Conservation (phyloP, 2,797 vertebrate genomes). For the Phaenicophaeus curvirostris region DNA sequence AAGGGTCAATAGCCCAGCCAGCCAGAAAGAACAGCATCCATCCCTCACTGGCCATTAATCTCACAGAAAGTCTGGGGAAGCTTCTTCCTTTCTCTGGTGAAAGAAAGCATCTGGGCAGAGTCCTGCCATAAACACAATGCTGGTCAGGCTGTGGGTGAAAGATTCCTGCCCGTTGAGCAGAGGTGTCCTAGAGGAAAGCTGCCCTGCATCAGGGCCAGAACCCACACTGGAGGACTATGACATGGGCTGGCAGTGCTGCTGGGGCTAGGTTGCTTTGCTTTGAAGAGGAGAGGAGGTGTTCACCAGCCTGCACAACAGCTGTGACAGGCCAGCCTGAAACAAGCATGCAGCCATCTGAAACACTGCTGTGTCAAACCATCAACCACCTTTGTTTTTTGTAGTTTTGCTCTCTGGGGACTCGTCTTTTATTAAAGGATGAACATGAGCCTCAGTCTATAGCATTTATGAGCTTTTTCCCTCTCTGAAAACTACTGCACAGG, state of each 20-base stretch:
- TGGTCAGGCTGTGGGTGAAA: background rate
- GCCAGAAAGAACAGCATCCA: background rate
- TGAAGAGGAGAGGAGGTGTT: background rate
- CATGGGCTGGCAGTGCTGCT: background rate
- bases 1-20: background rate
- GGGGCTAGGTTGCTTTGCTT: background rate
- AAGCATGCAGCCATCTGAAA: background rate
- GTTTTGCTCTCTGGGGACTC: background rate
- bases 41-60: background rate
- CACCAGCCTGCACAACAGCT: background rate
- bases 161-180: background rate
- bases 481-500: background rate
- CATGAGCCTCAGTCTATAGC: background rate
- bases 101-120: background rate
- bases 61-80: background rate
- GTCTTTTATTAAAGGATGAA: background rate
- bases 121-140: background rate
- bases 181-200: background rate
- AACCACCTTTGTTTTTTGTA: background rate
- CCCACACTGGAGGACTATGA: rapidly evolving
- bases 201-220: rapidly evolving
- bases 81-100: background rate
- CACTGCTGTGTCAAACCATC: background rate
- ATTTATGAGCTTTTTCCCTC: background rate
- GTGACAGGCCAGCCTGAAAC: background rate